These are phyloP conservation scores for Taenioides sp. DNA, from an alignment of 2,797 vertebrate species.

Conservation along the genomic window DNA sequence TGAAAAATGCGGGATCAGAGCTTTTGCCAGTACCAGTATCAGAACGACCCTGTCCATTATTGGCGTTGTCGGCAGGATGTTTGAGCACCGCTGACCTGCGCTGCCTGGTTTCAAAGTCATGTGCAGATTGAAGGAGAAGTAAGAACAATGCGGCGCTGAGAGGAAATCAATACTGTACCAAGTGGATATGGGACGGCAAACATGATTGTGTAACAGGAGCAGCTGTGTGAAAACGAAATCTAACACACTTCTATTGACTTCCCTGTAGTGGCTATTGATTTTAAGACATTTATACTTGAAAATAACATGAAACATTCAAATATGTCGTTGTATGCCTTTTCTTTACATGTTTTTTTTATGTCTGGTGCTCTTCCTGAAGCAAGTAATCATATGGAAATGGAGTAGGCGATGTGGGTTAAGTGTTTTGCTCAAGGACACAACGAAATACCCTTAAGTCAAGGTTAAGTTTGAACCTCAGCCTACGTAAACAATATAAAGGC, in stretches of 20 bases:
- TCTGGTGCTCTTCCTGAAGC: neutral
- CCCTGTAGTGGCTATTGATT: neutral
- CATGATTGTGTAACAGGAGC: conserved; percentile 1
- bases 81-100: neutral
- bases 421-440: neutral
- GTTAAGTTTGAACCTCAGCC: neutral
- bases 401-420: neutral
- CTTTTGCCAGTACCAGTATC: too few species aligned
- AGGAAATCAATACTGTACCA: conserved; percentile 10
- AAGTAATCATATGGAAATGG: neutral
- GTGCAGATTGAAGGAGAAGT: neutral
- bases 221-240: neutral
- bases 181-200: conserved; percentile 6
- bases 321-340: neutral
- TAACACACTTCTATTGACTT: conserved; percentile 1
- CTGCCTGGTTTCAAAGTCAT: neutral
- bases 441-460: neutral
- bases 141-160: neutral
- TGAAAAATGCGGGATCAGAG: too few species aligned
- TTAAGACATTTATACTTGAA: neutral
- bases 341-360: neutral
- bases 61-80: conserved; percentile 18
- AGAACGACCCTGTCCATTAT: conserved; percentile 24
- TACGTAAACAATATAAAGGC: too few species aligned
- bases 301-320: neutral